A percentile compares a stretch with the other conserved stretches of the same genome.
Conservation (phyloP, 2,888 invertebrate species). For the Drosophila borborema region DNA sequence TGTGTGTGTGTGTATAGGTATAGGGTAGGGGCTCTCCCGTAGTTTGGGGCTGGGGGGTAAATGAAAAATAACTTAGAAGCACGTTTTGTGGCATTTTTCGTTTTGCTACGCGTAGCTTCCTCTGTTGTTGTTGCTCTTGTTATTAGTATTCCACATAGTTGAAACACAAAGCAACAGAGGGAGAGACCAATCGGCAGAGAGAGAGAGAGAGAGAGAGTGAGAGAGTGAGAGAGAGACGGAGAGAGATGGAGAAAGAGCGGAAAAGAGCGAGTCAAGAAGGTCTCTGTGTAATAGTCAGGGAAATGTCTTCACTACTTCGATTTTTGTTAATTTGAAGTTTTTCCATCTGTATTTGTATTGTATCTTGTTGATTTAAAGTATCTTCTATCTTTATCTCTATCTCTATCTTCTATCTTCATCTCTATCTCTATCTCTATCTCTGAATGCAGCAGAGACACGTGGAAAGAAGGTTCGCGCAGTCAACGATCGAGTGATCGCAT, state of each 20-base stretch:
- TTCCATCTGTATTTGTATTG: neutral
- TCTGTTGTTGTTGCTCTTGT: conserved; percentile 29
- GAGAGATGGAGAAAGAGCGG: neutral
- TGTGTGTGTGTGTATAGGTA: neutral
- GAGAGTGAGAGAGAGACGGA: neutral
- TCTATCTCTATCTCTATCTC: neutral
- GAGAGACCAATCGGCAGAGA: neutral
- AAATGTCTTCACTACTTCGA: conserved; percentile 15
- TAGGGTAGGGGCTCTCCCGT: neutral
- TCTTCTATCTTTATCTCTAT: neutral
- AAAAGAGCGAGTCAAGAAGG: neutral
- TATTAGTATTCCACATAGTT: conserved; percentile 53
- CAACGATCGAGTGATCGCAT: conserved; percentile 16
- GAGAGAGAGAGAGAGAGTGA: neutral
- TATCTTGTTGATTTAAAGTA: neutral
- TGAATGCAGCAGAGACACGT: conserved; percentile 30
- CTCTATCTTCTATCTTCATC: neutral
- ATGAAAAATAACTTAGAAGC: conserved; percentile 82
- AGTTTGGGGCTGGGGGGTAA: conserved; percentile 45
- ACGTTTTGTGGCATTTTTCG: conserved; percentile 76
- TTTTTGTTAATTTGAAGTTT: neutral
- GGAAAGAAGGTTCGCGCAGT: conserved; percentile 3
- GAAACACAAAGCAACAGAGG: conserved; percentile 23
- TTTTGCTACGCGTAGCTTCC: conserved; percentile 40
- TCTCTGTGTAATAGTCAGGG: neutral